These are phyloP conservation scores for Phrynocephalus versicolor DNA, from an alignment of 2,113 vertebrate species.

Conservation along the genomic window DNA sequence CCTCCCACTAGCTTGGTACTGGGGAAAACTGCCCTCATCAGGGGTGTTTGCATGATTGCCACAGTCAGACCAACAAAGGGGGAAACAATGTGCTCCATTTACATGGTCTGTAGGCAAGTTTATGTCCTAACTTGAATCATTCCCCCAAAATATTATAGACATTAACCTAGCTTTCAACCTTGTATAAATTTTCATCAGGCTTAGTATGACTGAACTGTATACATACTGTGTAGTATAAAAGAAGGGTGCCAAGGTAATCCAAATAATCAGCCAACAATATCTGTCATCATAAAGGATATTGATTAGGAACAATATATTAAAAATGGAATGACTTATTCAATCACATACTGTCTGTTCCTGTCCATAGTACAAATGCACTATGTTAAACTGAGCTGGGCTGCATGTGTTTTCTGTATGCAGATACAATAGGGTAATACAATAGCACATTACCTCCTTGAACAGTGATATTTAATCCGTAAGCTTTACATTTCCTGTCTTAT, in stretches of 20 bases:
- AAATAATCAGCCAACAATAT: not conserved
- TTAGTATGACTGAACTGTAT: not conserved
- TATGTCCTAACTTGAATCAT: no score
- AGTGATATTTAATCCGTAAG: no score
- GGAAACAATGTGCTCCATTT: no score
- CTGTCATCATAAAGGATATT: not conserved
- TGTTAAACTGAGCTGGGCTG: not conserved
- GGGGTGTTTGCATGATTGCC: no score
- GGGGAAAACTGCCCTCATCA: no score
- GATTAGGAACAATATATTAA: not conserved
- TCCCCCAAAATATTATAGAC: no score
- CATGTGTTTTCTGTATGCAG: not conserved
- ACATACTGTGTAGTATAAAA: not conserved
- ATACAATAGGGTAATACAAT: not conserved
- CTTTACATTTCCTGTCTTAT: not conserved
- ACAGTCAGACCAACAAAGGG: no score
- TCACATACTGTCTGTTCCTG: not conserved
- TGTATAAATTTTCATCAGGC: no score
- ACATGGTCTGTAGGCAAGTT: no score
- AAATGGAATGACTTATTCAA: not conserved
- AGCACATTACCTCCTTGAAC: not conserved
- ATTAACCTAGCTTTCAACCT: no score
- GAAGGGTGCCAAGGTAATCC: not conserved
- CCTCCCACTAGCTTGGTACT: no score
- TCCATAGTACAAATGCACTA: not conserved